Evolutionary conservation across 2,797 vertebrate species (phyloP).

Genomic region (Artibeus jamaicensis): DNA sequence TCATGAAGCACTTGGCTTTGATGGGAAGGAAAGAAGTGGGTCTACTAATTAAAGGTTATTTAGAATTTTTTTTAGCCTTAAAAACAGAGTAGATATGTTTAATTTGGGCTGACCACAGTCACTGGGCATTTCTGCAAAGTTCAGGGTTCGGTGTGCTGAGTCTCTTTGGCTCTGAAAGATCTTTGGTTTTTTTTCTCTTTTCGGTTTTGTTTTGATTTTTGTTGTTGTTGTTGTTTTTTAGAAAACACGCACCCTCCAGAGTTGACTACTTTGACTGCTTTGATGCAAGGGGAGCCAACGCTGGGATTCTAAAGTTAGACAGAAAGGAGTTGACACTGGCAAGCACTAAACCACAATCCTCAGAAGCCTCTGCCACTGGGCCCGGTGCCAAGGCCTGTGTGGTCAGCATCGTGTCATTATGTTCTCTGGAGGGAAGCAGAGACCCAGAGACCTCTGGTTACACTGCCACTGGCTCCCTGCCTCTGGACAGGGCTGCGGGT

Average conservation of each 20-base stretch:
- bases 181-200: background rate
- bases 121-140: slow-evolving; percentile 26
- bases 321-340: slow-evolving; percentile 67
- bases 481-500: background rate
- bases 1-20: slow-evolving; percentile 61
- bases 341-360: slow-evolving; percentile 54
- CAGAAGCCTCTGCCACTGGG: slow-evolving; percentile 24
- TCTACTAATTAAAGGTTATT: slow-evolving; percentile 73
- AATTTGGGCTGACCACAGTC: slow-evolving; percentile 52
- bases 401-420: slow-evolving; percentile 46
- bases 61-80: slow-evolving; percentile 62
- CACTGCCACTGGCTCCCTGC: background rate
- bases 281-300: slow-evolving; percentile 68
- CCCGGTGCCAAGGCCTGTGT: background rate
- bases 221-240: slow-evolving; percentile 60
- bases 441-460: slow-evolving; percentile 25
- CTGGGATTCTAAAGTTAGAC: slow-evolving; percentile 73
- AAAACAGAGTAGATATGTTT: slow-evolving; percentile 63
- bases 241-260: slow-evolving; percentile 65
- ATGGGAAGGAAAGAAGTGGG: slow-evolving; percentile 50
- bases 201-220: slow-evolving; percentile 73
- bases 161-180: slow-evolving; percentile 30
- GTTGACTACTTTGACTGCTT: slow-evolving; percentile 64
- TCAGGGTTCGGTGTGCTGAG: background rate
- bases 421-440: slow-evolving; percentile 58